Evolutionary conservation across 2,888 invertebrate species (phyloP), one percentile per base, ranked within the genome.

Genomic region (Fragum fragum): DNA sequence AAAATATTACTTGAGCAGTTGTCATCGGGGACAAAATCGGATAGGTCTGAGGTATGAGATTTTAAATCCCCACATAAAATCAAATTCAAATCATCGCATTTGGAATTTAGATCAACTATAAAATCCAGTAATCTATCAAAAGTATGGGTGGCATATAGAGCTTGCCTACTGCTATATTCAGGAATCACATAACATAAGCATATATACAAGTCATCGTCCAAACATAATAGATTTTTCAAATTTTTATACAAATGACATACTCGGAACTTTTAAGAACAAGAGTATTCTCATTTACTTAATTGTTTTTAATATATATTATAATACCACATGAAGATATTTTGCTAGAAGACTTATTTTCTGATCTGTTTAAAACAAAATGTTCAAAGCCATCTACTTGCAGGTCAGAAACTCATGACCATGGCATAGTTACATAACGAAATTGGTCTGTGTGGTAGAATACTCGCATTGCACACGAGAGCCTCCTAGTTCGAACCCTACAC

Each of bases 141-240:
- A 23, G 71, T 71, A 76, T 71, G 70, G 6, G 36, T n/a, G 28
- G 70, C 71, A 11, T 71, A 18, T 21, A 76, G 26, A 3, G 28
- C 52, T 63, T 76, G 76, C 28, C 76, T 59, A n/a, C 61, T 71
- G 18, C 76, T 76, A 28, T 59, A 47, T 14, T 76, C 70, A 21
- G 76, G 76, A 36, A 76, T 63, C 9, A 76, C 71, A 29, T 76
- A 76, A n/a, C 59, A 59, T 32, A 74, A 66, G 59, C 76, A 76
- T 23, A 76, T n/a, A 70, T 39, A 76, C 29, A 76, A 42, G 52
- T 76, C 76, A 39, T 59, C 59, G 7, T 55, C 26, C 16, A 57
- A 47, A n/a, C 57, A 23, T n/a, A 69, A 53, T n/a, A 47, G 16
- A 11, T 70, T 26, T 16, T 28, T 26, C 28, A 23, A 28, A 70